Evolutionary conservation across 2,888 invertebrate genomes (phyloP).

Genomic region (Eulithis testata): DNA sequence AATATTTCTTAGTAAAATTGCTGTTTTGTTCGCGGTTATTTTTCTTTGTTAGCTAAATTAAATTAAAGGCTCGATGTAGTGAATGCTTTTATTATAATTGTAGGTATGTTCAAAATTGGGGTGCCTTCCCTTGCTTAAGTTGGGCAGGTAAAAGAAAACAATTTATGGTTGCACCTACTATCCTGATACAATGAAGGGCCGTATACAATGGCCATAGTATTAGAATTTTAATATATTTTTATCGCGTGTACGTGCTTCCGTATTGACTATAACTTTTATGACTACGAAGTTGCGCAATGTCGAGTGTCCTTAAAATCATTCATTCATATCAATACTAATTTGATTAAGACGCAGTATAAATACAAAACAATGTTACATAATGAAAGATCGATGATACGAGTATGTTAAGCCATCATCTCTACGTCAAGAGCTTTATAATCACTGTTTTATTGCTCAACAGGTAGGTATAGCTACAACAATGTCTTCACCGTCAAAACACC

Average conservation of each 20-base stretch:
- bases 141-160: slow-evolving; percentile 28
- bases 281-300: slow-evolving; percentile 14
- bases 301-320: neutral
- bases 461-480: slow-evolving; percentile 54
- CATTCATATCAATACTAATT: slow-evolving; percentile 1
- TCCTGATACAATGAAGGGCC: slow-evolving; percentile 35
- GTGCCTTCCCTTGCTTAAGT: slow-evolving; percentile 32
- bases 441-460: slow-evolving; percentile 47
- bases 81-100: slow-evolving; percentile 21
- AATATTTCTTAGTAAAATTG: slow-evolving; percentile 16
- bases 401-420: too few species aligned
- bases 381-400: too few species aligned
- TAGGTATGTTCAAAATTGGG: slow-evolving; percentile 27
- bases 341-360: too few species aligned
- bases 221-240: slow-evolving; percentile 34
- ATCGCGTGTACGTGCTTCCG: slow-evolving; percentile 36
- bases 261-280: slow-evolving; percentile 21
- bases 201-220: slow-evolving; percentile 31
- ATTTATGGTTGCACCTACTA: slow-evolving; percentile 20
- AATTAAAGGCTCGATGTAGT: slow-evolving; percentile 21
- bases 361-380: too few species aligned
- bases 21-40: neutral
- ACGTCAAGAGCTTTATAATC: neutral
- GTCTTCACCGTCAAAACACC: slow-evolving; percentile 77
- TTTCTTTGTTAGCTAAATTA: neutral